Base-by-base conservation (phyloP, 2,113 vertebrate genomes). In the Ailurus styani region DNA sequence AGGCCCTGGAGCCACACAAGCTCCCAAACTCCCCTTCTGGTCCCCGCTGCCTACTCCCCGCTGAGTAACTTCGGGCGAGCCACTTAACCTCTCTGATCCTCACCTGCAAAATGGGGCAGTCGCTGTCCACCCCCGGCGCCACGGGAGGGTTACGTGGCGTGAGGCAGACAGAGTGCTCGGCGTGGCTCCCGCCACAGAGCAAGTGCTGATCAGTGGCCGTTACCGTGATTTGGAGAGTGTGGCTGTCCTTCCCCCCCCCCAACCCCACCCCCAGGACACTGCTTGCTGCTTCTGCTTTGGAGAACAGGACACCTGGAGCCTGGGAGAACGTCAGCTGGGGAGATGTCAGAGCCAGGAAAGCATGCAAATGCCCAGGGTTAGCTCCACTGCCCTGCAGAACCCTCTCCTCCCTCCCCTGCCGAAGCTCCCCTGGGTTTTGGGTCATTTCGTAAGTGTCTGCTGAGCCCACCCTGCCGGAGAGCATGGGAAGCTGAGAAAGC, bases 121-220 rank as follows among this genome's bases (percentile, higher is more conserved):
- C 40, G 42, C 25, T 9, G 3, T 4, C 54, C 7, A 29, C 5
- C 29, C 4, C 11, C 23, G 9, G 57, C n/a, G n/a, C n/a, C n/a
- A n/a, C n/a, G n/a, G n/a, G n/a, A n/a, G n/a, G n/a, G n/a, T n/a
- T n/a, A n/a, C n/a, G n/a, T n/a, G n/a, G n/a, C n/a, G n/a, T n/a
- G n/a, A n/a, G n/a, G n/a, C 12, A 12, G 21, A 50, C 4, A 31
- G 21, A 52, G 90, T 1, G 0, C 20, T 25, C 5, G 13, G 54
- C 7, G 0, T 0, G 2, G 27, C 11, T 40, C 66, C 77, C n/a
- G 40, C 42, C 7, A 4, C 40, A 9, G 0, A 9, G 2, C 0
- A 15, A 18, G 21, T 60, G 52, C 34, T 0, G 1, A 7, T 13
- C 17, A 23, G n/a, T 29, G 40, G 15, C 14, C 5, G 6, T 20